Base-by-base conservation (phyloP, 2,888 invertebrate species). In the Ptilodon capucinus region DNA sequence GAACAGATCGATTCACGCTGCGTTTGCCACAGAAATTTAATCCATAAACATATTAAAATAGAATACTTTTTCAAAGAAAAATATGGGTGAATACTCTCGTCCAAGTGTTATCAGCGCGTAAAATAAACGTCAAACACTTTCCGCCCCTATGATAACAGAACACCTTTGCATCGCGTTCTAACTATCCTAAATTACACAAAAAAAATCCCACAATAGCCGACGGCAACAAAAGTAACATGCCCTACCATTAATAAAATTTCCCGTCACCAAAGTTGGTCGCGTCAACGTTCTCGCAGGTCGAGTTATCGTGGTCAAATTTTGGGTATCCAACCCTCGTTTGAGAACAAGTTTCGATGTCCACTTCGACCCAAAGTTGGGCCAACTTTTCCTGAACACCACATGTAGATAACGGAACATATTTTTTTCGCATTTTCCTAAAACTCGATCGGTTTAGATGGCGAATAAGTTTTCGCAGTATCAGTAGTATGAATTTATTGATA, bases 371-470 rank as follows among this genome's bases (percentile, higher is more conserved):
- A 34, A 36, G 36, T 36, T 18, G 36, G 11, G 17, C 3, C 36
- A 36, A 36, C 18, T 18, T 11, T 3, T n/a, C 11, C n/a, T n/a
- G 35, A 4, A 14, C 35, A 14, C 19, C 39, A 39, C 21, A 21
- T 39, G 21, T 19, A 39, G 21, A 39, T 19, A 39, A 28, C n/a
- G n/a, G n/a, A 23, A 35, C 39, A 39, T 14, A 39, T 39, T 39
- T 21, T 39, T 39, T 39, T 21, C 39, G 5, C 39, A 21, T 39
- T 39, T 39, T 39, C 39, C 14, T 21, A 39, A 39, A 21, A 19
- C 39, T 18, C 14, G 8, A 35, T 39, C 19, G 39, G 19, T 13
- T 8, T 16, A 34, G 19, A 19, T 11, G 19, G 18, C 38, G 11
- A 6, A 38, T 19, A 38, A 19, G 19, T 39, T 39, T 21, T 39